Base-by-base conservation (phyloP, 2,797 vertebrate genomes). In the Neoniphon sammara region DNA sequence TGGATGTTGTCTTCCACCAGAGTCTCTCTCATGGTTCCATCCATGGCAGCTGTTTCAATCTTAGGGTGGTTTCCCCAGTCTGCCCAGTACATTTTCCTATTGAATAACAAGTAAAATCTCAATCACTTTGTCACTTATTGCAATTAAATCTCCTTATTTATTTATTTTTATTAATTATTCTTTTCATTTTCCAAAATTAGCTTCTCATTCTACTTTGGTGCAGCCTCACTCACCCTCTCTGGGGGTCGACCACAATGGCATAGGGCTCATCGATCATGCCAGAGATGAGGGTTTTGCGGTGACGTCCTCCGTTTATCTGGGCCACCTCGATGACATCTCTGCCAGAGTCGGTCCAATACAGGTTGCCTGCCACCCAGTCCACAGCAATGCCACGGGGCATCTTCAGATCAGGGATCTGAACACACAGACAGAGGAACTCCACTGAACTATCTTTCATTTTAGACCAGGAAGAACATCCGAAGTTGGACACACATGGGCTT, bases 1-100 rank as follows among this genome's bases (percentile, higher is more conserved):
- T 99, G 97, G 80, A 99, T 96, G 90, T 97, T 97, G 87, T 98
- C 95, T 59, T 98, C 96, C 8, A 99, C 95, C 80, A 98, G 91
- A 0, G 95, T 98, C 88, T 98, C 95, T 50, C 97, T 95, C 91
- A 98, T 94, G 0, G 97, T 98, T 30, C 97, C 97, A 0, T 98
- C 97, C 97, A 99, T 99, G 12, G 97, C 96, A 0, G 97, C 97
- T 0, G 96, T 98, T 91, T 99, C 97, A 0, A 99, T 99, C 92
- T 98, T 99, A 14, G 97, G 97, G 73, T 98, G 97, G 77, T 98
- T 98, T 12, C 97, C 97, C 97, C 97, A 98, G 87, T 99, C 97
- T 4, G 97, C 96, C 97, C 98, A 99, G 93, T 99, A 99, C 97
- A 99, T 99, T 2, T 95, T 98, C 72, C 97, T 98, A 64, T 72